A percentile compares a stretch with the other conserved stretches of the same genome.
phyloP scores from a whole-genome alignment of 64 coral and sea anemone genomes.

The Platygyra sinensis region DNA sequence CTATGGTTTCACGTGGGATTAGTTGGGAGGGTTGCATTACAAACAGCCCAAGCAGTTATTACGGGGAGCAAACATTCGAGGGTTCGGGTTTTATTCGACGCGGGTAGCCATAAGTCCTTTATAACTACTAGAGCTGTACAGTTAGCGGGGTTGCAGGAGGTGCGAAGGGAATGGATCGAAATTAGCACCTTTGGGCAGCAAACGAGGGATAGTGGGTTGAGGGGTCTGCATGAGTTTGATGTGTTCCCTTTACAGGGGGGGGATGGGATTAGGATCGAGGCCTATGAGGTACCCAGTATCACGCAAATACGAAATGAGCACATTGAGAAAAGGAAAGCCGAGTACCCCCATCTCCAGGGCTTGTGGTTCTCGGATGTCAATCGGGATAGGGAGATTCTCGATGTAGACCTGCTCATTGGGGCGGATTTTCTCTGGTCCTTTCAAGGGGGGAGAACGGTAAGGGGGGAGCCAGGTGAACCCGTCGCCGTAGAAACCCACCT shows the following conservation, averaged over 20 bases:
- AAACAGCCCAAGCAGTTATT: conserved; percentile 51
- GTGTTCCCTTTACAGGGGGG: background rate
- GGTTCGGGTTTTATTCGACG: conserved; percentile 63
- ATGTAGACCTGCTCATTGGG: conserved; percentile 44
- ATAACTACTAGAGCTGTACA: conserved; percentile 9
- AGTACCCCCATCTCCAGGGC: conserved; percentile 36
- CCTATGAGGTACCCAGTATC: background rate
- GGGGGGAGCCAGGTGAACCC: conserved; percentile 27
- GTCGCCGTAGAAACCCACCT: conserved; percentile 35
- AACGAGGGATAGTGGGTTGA: background rate
- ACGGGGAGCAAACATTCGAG: conserved; percentile 25
- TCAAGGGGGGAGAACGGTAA: conserved; percentile 25
- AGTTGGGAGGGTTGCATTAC: conserved; percentile 40
- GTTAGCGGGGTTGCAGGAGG: background rate
- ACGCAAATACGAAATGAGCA: conserved; percentile 1
- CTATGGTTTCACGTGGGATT: conserved; percentile 38
- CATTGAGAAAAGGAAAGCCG: conserved; percentile 9
- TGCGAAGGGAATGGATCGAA: background rate
- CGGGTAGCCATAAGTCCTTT: conserved; percentile 64
- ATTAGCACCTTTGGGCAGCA: background rate
- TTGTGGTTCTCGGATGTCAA: conserved; percentile 57
- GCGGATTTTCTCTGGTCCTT: conserved; percentile 57
- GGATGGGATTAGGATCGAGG: background rate
- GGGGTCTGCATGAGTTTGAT: background rate
- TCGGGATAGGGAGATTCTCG: background rate